Conservation (phyloP, 2,113 vertebrate species). For the zebrafish (Danio rerio) region GRCz12tu NC_133177.1:17427501-17428000, state of each 20-base stretch:
- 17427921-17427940: no score
- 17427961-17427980: no score
- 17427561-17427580: conserved; percentile 1
- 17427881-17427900: no score
- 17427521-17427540: neutral
- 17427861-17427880: no score
- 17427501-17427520: neutral
- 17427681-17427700: neutral
- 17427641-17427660: neutral
- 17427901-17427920: no score
- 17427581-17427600: neutral
- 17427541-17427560: neutral
- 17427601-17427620: neutral
- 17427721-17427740: neutral
- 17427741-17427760: neutral
- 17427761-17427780: conserved; percentile 1
- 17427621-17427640: neutral
- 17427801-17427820: neutral
- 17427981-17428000: no score
- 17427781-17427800: conserved; percentile 42
- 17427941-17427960: no score
- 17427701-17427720: neutral
- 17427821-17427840: conserved; percentile 4
- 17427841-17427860: neutral
- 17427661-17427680: neutral